A percentile compares a stretch with the other conserved stretches of the same genome.
Conservation (phyloP, 2,113 vertebrate species). For the Macquaria ambigua region DNA sequence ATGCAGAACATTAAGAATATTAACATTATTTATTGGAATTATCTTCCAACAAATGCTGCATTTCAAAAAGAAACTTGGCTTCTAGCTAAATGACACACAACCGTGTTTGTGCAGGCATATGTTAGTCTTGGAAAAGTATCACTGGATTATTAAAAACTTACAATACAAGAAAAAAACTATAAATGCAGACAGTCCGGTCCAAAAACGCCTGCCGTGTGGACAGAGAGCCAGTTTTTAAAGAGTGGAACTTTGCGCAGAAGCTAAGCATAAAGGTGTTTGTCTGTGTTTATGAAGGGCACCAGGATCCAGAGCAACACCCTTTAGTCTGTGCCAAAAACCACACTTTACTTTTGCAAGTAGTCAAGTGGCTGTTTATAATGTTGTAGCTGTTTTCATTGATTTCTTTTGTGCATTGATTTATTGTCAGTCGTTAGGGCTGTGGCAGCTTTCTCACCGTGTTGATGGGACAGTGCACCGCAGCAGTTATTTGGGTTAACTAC, state of each 20-base stretch:
- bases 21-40: background rate
- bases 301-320: background rate
- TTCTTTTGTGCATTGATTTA: background rate
- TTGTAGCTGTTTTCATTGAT: background rate
- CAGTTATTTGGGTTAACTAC: background rate
- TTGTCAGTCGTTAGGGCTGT: background rate
- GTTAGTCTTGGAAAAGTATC: background rate
- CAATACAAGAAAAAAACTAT: too few relatives aligned
- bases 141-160: background rate
- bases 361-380: background rate
- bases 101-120: background rate
- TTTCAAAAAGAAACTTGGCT: background rate
- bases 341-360: background rate
- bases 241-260: background rate
- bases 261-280: background rate
- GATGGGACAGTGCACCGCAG: background rate
- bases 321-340: background rate
- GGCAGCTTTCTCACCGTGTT: background rate
- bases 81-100: too few relatives aligned
- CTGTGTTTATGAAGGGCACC: background rate
- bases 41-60: background rate
- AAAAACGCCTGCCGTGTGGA: background rate
- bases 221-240: background rate
- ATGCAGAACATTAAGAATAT: background rate
- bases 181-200: background rate